Conservation (phyloP, 2,888 invertebrate genomes). For the Anarsia innoxiella region DNA sequence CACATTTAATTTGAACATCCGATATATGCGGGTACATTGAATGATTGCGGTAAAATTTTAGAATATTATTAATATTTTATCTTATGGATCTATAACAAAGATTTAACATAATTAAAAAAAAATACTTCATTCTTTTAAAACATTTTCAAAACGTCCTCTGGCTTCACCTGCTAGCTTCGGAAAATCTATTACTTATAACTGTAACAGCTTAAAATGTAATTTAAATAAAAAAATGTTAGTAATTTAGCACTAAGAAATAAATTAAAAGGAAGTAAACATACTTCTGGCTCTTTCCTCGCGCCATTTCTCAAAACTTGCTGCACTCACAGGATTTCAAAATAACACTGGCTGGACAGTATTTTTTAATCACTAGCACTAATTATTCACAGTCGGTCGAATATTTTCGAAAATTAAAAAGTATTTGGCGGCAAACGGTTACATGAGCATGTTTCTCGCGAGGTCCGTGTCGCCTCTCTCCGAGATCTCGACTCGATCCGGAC, state of each 20-base stretch:
- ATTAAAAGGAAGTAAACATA: slow-evolving; percentile 34
- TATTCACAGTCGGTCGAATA: slow-evolving; percentile 44
- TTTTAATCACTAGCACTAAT: slow-evolving; percentile 34
- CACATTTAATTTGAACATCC: slow-evolving; percentile 8
- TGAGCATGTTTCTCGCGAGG: slow-evolving; percentile 64
- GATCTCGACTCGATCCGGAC: slow-evolving; percentile 63
- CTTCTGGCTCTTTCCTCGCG: slow-evolving; percentile 54
- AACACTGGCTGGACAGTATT: slow-evolving; percentile 29
- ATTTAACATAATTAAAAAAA: too few relatives aligned
- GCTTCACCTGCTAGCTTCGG: too few relatives aligned
- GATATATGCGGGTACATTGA: slow-evolving; percentile 15
- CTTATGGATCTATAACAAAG: background rate
- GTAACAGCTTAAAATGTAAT: too few relatives aligned
- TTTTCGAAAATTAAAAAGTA: slow-evolving; percentile 37
- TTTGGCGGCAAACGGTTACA: slow-evolving; percentile 66
- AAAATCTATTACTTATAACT: too few relatives aligned
- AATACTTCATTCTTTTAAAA: too few relatives aligned
- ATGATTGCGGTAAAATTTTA: slow-evolving; percentile 5
- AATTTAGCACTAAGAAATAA: slow-evolving; percentile 9
- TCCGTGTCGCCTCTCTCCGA: slow-evolving; percentile 66
- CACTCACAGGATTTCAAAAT: slow-evolving; percentile 29
- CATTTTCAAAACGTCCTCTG: too few relatives aligned
- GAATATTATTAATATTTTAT: slow-evolving; percentile 1
- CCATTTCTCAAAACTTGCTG: slow-evolving; percentile 39
- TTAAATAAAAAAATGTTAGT: too few relatives aligned